These are phyloP conservation scores for Ethmia dodecea DNA, from an alignment of 2,888 invertebrate species.

Conservation along the genomic window DNA sequence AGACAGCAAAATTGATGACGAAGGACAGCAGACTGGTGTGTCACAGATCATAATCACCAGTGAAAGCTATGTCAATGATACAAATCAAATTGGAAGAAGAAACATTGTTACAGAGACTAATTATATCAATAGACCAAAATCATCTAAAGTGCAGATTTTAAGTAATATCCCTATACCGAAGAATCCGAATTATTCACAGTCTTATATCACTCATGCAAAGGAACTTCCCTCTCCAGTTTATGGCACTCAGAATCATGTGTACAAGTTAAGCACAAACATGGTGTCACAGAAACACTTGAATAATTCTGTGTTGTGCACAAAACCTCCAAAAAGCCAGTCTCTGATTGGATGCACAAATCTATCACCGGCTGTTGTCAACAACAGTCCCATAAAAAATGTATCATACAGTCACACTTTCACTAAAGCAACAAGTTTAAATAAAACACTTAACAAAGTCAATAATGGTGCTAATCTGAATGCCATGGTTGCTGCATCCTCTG, in stretches of 20 bases:
- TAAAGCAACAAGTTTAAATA: conserved; percentile 62
- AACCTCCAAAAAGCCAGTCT: conserved; percentile 60
- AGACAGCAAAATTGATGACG: conserved; percentile 57
- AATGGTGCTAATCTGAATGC: conserved; percentile 71
- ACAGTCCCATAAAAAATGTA: conserved; percentile 61
- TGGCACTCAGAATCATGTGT: conserved; percentile 58
- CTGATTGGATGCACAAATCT: conserved; percentile 58
- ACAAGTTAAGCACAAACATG: conserved; percentile 59
- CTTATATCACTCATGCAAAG: conserved; percentile 55
- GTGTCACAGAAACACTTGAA: conserved; percentile 55
- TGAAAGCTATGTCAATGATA: conserved; percentile 62
- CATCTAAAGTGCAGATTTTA: conserved; percentile 70
- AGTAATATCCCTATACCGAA: conserved; percentile 71
- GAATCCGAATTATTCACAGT: conserved; percentile 56
- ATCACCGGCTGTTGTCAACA: conserved; percentile 53
- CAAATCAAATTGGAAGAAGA: conserved; percentile 46
- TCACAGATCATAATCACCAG: conserved; percentile 71
- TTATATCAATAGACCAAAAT: conserved; percentile 54
- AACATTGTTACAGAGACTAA: conserved; percentile 63
- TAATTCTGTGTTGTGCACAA: conserved; percentile 60
- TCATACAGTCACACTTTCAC: conserved; percentile 62
- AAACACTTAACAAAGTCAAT: conserved; percentile 59
- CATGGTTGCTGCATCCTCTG: conserved; percentile 58
- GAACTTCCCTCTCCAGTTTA: conserved; percentile 57
- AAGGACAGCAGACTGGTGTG: conserved; percentile 49